These are phyloP conservation scores for Hydrozoanthus gracilis DNA, from an alignment of 92 coral and sea anemone species.

Conservation along the genomic window DNA sequence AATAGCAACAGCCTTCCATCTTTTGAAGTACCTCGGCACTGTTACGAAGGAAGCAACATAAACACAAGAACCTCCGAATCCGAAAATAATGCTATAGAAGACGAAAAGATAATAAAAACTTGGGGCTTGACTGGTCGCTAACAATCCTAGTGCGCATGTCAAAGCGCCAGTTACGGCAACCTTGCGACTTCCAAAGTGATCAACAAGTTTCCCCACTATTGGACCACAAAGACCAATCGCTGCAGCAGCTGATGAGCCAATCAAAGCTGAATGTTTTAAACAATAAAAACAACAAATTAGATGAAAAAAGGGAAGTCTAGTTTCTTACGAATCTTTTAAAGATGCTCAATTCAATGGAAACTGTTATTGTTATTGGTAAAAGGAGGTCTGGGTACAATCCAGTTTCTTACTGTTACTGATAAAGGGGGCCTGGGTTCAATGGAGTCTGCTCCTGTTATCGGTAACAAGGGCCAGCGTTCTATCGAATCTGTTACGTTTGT, in stretches of 20 bases:
- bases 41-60: conserved; percentile 45
- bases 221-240: conserved; percentile 63
- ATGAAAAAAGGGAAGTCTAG: too few relatives aligned
- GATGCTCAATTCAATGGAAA: too few relatives aligned
- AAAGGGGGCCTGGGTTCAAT: too few relatives aligned
- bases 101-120: conserved; percentile 55
- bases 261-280: conserved; percentile 35
- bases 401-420: too few relatives aligned
- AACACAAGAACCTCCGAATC: conserved; percentile 57
- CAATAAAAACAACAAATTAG: background rate
- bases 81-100: conserved; percentile 60
- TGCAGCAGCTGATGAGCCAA: conserved; percentile 53
- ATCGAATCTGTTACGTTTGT: too few relatives aligned
- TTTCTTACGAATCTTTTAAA: too few relatives aligned
- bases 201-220: conserved; percentile 47
- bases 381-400: too few relatives aligned
- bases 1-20: conserved; percentile 55
- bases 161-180: conserved; percentile 57
- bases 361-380: too few relatives aligned
- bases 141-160: conserved; percentile 43
- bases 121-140: conserved; percentile 54
- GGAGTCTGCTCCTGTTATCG: too few relatives aligned
- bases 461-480: too few relatives aligned
- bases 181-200: conserved; percentile 67
- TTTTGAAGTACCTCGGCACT: conserved; percentile 65